Evolutionary conservation across 2,797 vertebrate species (phyloP), one percentile per base, ranked within the genome.

Genomic region (Lutjanus campechanus): DNA sequence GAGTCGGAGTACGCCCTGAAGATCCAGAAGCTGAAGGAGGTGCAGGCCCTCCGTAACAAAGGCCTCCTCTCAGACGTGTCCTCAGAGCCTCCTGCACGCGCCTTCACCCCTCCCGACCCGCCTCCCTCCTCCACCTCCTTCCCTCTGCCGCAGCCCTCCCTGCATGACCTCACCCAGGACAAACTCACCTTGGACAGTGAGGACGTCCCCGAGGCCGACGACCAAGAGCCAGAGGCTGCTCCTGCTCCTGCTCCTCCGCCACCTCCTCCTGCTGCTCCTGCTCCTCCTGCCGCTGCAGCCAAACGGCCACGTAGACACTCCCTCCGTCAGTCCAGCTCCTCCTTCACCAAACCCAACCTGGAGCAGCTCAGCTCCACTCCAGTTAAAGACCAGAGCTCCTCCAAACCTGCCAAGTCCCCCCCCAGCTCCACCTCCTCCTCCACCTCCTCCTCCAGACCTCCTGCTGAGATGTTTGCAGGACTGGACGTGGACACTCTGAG

Each of bases 151-250:
- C 98, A 99, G 76, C 98, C 98, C 10, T 99, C 98, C 0, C 95
- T 98, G 75, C 98, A 98, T 50, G 98, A 99, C 94, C 96, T 99
- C 63, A 98, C 98, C 0, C 98, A 99, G 94, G 98, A 99, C 92
- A 99, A 98, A 85, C 93, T 99, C 61, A 95, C 94, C 5, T 92
- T 99, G 74, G 96, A 97, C 90, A 96, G 94, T 10, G 98, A 97
- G 75, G 98, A 98, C 73, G 85, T 93, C 40, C n/a, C 79, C 0
- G 98, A 98, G 69, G 84, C 81, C 0, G 97, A 98, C 8, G 97
- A 97, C 54, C 95, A 95, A 55, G 95, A 97, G 2, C 10, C 70
- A 0, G 91, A 90, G 0, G 25, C 66, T 0, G 11, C 71, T 0
- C 11, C 82, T 0, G 11, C 44, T 4, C 12, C 44, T 47, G 12